These are phyloP conservation scores for Ephialtes manifestator DNA, from an alignment of 2,888 invertebrate species.

Conservation along the genomic window DNA sequence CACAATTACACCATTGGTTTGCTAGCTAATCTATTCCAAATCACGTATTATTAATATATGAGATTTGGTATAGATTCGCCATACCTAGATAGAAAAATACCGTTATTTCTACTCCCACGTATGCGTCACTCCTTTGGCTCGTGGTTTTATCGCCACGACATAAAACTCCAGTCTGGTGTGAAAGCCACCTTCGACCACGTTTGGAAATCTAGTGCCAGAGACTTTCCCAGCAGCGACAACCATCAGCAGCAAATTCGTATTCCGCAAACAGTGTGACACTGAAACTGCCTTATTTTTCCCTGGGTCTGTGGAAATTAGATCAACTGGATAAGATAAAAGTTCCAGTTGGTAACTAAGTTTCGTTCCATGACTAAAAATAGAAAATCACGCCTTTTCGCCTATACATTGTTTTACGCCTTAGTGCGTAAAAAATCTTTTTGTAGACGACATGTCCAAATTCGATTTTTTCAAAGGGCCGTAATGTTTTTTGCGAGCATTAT, in stretches of 20 bases:
- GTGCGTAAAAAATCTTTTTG: no score
- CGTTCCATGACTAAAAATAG: neutral
- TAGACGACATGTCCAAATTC: no score
- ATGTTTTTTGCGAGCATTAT: no score
- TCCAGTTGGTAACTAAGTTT: neutral
- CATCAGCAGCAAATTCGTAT: slow-evolving; percentile 35
- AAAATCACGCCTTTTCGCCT: neutral
- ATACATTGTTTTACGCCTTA: no score
- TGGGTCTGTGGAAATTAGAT: slow-evolving; percentile 18
- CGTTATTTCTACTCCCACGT: neutral
- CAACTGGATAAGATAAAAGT: neutral
- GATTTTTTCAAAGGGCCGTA: no score
- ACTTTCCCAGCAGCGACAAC: slow-evolving; percentile 33
- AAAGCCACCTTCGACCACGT: slow-evolving; percentile 31
- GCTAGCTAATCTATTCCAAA: no score
- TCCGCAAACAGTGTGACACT: slow-evolving; percentile 31
- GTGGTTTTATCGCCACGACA: slow-evolving; percentile 5
- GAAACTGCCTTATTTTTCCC: slow-evolving; percentile 5
- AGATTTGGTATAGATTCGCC: neutral
- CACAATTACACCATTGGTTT: neutral
- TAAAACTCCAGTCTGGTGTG: slow-evolving; percentile 6
- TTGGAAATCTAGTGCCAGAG: slow-evolving; percentile 12
- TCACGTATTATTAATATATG: neutral
- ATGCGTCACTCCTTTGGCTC: slow-evolving; percentile 19
- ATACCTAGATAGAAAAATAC: neutral